A percentile compares a stretch with the other conserved stretches of the same genome.
These are phyloP conservation scores for Clinocottus analis DNA, from an alignment of 2,113 vertebrate genomes.

Conservation along the genomic window DNA sequence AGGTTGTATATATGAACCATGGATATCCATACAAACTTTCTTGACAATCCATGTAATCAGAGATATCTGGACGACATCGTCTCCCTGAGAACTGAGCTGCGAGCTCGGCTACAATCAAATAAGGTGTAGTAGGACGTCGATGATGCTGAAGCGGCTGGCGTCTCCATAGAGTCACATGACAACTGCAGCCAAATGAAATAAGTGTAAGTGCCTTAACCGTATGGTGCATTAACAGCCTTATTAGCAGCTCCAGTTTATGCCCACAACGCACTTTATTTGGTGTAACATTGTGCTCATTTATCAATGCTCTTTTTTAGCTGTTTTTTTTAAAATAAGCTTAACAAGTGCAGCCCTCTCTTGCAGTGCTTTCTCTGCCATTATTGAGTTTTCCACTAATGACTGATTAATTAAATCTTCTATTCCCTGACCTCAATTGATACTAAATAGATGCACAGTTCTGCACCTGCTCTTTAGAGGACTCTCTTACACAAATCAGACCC, in stretches of 20 bases:
- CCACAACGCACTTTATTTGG: constrained; percentile 4
- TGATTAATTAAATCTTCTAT: constrained; percentile 25
- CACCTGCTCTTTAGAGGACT: constrained; percentile 9
- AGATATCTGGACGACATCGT: too few species aligned
- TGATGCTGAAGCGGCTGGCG: neutral
- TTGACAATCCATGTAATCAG: neutral
- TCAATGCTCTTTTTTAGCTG: neutral
- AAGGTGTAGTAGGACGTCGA: neutral
- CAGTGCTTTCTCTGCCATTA: neutral
- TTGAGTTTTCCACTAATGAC: constrained; percentile 29
- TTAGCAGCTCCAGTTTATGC: constrained; percentile 13
- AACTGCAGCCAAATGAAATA: constrained; percentile 2
- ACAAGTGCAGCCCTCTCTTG: constrained; percentile 8
- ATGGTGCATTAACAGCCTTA: neutral
- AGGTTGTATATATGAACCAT: neutral
- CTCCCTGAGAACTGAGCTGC: too few species aligned
- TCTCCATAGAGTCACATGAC: neutral
- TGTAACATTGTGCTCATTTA: neutral
- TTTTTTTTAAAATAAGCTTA: neutral
- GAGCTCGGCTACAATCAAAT: neutral
- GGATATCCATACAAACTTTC: neutral
- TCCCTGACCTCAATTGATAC: neutral
- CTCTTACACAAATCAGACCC: neutral
- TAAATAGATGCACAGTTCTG: constrained; percentile 12
- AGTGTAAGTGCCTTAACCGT: neutral